These are phyloP conservation scores for Phoxinus phoxinus DNA, from an alignment of 2,113 vertebrate species.

Conservation along the genomic window DNA sequence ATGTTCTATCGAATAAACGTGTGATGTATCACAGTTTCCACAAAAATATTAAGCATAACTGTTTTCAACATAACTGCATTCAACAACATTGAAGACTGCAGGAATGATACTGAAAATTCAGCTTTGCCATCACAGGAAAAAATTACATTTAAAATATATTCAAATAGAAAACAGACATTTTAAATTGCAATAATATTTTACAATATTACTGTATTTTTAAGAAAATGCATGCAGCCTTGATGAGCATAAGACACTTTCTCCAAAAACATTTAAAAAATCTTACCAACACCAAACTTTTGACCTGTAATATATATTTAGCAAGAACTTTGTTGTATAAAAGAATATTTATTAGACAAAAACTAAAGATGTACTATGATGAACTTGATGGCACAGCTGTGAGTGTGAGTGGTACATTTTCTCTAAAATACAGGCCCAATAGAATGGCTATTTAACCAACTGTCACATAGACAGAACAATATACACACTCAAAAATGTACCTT, in stretches of 20 bases:
- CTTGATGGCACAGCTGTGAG: not conserved
- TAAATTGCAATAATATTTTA: not conserved
- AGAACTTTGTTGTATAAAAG: not conserved
- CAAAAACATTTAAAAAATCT: too few relatives aligned
- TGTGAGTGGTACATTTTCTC: not conserved
- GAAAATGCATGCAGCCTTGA: not conserved
- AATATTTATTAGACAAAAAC: not conserved
- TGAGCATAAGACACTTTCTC: not conserved
- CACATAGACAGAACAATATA: not conserved
- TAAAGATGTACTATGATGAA: not conserved
- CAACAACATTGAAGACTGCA: too few relatives aligned
- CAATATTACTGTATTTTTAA: too few relatives aligned
- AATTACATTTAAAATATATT: not conserved
- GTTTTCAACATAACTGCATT: too few relatives aligned
- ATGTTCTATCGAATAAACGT: too few relatives aligned
- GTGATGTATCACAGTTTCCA: too few relatives aligned
- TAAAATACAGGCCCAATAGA: not conserved
- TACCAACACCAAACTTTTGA: not conserved
- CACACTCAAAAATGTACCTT: not conserved
- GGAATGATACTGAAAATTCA: too few relatives aligned
- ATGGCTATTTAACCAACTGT: not conserved
- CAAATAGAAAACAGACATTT: not conserved
- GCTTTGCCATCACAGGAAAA: too few relatives aligned
- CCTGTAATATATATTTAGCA: not conserved
- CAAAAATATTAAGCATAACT: too few relatives aligned